Evolutionary conservation across 23 tunicate species (phyloP), one percentile per base, ranked within the genome.

Genomic region (Trididemnum miniatum): DNA sequence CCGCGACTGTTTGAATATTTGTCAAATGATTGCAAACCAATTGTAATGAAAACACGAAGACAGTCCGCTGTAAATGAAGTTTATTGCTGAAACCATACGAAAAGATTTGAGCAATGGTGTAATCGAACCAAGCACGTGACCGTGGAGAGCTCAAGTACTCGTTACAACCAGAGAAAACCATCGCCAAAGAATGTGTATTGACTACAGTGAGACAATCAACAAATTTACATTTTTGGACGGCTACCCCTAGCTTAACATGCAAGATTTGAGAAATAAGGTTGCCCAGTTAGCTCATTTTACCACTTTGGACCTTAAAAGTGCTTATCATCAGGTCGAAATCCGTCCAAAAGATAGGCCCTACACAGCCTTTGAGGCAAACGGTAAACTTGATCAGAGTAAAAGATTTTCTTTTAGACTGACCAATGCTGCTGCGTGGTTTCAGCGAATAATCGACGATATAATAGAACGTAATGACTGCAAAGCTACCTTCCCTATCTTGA

Each of bases 201-300:
- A 69, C 22, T 69, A 69, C 32, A 69, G 75, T n/a, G 26, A 69
- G 5, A 69, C 75, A 4, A 33, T 69, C 24, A 78, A 78, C 71
- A 54, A 78, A 59, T 80, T 32, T 67, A 80, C 84, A 3, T 29
- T 12, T 34, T 67, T 80, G 25, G 76, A 80, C 57, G 76, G 37
- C 7, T 80, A 80, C 36, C 59, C 84, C 1, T 57, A 33, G 18
- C 84, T 76, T 2, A 57, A 31, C 27, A 80, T 80, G 25, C 60
- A 35, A 29, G 33, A 35, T 28, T 2, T 63, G 18, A 34, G 65
- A 2, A 34, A 36, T 2, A 4, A 64, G 31, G 34, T 65, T 32
- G 33, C 84, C 18, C 27, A 65, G 38, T 80, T 65, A 22, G 27
- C 44, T 7, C 20, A 20, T 2, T 59, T 28, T 30, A 26, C 35